Evolutionary conservation across 2,797 vertebrate species (phyloP).

Genomic region (Botia almorhae): DNA sequence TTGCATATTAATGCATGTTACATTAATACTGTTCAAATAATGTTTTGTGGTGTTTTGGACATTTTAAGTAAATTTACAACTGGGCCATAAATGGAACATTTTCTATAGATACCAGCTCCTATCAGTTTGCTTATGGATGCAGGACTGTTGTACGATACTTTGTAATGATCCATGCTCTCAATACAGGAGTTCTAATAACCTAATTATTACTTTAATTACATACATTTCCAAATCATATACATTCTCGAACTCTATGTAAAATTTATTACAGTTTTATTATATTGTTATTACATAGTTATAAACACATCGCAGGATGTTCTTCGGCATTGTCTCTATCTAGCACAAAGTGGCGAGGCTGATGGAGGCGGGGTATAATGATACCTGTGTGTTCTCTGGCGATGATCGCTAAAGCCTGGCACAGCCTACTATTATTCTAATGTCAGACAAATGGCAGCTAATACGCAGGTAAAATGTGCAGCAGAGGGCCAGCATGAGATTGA

Average conservation of each 20-base stretch:
- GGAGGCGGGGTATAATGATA: constrained; percentile 54
- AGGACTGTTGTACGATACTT: neutral
- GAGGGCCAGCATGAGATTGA: constrained; percentile 65
- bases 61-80: constrained; percentile 2
- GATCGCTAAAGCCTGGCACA: constrained; percentile 72
- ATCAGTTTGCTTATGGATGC: neutral
- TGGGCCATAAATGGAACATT: neutral
- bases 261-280: constrained; percentile 15
- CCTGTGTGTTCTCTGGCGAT: constrained; percentile 48
- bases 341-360: constrained; percentile 39
- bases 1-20: neutral
- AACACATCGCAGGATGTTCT: constrained; percentile 12
- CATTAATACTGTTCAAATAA: neutral
- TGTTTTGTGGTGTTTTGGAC: neutral
- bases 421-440: constrained; percentile 81
- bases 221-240: constrained; percentile 18
- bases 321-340: constrained; percentile 35
- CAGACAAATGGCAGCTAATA: constrained; percentile 79
- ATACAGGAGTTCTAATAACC: constrained; percentile 3
- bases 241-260: constrained; percentile 2
- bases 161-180: neutral
- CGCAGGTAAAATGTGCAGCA: constrained; percentile 71
- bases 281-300: constrained; percentile 38
- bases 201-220: constrained; percentile 27
- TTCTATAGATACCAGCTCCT: neutral